Conservation (phyloP, 2,888 invertebrate genomes). For the Helicoverpa assulta region DNA sequence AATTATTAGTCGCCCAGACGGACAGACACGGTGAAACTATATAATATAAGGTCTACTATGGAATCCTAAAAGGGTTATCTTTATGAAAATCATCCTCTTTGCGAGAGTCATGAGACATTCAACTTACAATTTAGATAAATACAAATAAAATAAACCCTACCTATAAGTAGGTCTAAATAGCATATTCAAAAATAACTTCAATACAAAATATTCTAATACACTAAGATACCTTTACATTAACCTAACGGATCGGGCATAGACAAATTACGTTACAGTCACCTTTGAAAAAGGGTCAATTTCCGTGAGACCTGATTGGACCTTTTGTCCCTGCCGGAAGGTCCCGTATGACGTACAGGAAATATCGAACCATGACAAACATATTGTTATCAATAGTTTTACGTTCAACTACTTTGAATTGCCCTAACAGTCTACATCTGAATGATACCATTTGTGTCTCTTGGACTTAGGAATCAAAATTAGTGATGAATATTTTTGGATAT, state of each 20-base stretch:
- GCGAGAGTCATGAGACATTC: no score
- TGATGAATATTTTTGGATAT: not conserved
- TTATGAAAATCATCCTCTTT: no score
- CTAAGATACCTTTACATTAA: not conserved
- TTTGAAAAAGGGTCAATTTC: conserved; percentile 52
- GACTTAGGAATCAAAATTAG: not conserved
- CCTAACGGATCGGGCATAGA: conserved; percentile 16
- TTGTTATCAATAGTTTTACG: not conserved
- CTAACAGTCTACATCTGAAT: not conserved
- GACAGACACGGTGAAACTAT: no score
- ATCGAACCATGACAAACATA: conserved; percentile 18
- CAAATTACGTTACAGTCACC: conserved; percentile 50
- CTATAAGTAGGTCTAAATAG: not conserved
- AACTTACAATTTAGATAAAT: no score
- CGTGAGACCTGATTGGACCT: conserved; percentile 50
- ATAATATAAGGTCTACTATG: no score
- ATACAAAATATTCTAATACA: not conserved
- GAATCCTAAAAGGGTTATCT: no score
- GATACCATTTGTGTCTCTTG: not conserved
- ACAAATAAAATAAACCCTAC: no score
- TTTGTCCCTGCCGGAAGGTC: conserved; percentile 35
- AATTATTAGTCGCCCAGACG: no score
- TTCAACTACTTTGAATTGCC: not conserved
- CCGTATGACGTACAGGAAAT: conserved; percentile 10
- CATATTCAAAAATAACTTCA: not conserved